phyloP scores from a whole-genome alignment of 2,797 vertebrate species.

The Octomys mimax region DNA sequence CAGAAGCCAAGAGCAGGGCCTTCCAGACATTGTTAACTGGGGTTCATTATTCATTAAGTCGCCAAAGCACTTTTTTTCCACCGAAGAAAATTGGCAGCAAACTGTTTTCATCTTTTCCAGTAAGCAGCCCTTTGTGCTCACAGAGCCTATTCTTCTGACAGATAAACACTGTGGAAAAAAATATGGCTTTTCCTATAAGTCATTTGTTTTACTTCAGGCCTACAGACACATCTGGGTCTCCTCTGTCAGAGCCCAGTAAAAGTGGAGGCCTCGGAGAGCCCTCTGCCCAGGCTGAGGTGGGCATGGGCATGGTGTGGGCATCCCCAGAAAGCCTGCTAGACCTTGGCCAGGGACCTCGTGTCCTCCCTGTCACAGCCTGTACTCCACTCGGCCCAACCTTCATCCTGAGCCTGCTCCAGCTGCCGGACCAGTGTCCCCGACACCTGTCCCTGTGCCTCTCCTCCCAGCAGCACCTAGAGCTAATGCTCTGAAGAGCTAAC shows the following conservation, averaged over 20 bases:
- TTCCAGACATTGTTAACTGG: constrained; percentile 90
- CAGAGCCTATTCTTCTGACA: constrained; percentile 86
- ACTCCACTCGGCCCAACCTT: background rate
- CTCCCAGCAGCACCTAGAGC: background rate
- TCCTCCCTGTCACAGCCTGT: background rate
- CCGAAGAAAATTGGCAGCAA: constrained; percentile 89
- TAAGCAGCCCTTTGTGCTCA: constrained; percentile 88
- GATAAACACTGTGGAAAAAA: constrained; percentile 84
- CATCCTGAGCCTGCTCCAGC: background rate
- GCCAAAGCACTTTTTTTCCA: constrained; percentile 88
- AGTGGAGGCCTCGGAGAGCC: constrained; percentile 24
- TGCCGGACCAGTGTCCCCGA: background rate
- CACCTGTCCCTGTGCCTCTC: background rate
- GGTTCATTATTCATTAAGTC: constrained; percentile 89
- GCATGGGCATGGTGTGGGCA: background rate
- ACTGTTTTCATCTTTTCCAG: constrained; percentile 90
- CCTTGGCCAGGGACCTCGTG: background rate
- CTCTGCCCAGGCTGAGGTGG: background rate
- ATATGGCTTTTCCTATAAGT: constrained; percentile 84
- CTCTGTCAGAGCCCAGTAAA: constrained; percentile 55
- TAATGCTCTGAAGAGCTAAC: background rate
- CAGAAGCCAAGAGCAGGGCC: constrained; percentile 87
- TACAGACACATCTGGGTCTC: constrained; percentile 80
- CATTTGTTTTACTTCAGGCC: constrained; percentile 81
- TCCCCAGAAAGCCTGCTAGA: background rate